Percentiles rank a stretch among this genome's conserved stretches.
phyloP scores from a whole-genome alignment of 2,888 invertebrate genomes.

The Galerucella calmariensis region DNA sequence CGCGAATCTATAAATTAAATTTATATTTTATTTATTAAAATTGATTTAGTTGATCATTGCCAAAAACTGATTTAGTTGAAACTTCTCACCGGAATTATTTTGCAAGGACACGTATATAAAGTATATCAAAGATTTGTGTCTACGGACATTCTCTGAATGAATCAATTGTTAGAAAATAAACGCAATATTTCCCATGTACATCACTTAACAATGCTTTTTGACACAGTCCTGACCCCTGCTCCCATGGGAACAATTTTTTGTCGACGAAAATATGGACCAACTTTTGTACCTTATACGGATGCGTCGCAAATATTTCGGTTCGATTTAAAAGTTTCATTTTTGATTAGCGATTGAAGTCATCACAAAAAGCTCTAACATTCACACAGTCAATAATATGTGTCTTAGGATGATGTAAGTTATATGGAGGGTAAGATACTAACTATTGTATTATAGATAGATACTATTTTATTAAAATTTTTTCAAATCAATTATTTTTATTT shows the following conservation, averaged over 20 bases:
- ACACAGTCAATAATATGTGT: too few relatives aligned
- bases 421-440: too few relatives aligned
- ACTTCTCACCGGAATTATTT: constrained; percentile 7
- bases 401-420: too few relatives aligned
- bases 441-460: too few relatives aligned
- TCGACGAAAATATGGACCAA: constrained; percentile 16
- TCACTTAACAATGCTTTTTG: constrained; percentile 26
- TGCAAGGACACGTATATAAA: background rate
- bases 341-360: constrained; percentile 1
- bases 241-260: constrained; percentile 30
- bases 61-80: background rate
- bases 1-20: too few relatives aligned
- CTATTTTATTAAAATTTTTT: too few relatives aligned
- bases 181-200: constrained; percentile 28
- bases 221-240: constrained; percentile 26
- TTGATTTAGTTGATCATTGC: too few relatives aligned
- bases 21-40: too few relatives aligned
- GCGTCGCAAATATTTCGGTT: constrained; percentile 1
- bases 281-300: constrained; percentile 4
- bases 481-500: too few relatives aligned
- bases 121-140: constrained; percentile 13
- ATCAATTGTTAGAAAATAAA: constrained; percentile 24
- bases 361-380: background rate
- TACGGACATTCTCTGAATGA: constrained; percentile 18
- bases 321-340: background rate